Conservation (phyloP, 2,113 vertebrate species). For the Larimichthys crocea region DNA sequence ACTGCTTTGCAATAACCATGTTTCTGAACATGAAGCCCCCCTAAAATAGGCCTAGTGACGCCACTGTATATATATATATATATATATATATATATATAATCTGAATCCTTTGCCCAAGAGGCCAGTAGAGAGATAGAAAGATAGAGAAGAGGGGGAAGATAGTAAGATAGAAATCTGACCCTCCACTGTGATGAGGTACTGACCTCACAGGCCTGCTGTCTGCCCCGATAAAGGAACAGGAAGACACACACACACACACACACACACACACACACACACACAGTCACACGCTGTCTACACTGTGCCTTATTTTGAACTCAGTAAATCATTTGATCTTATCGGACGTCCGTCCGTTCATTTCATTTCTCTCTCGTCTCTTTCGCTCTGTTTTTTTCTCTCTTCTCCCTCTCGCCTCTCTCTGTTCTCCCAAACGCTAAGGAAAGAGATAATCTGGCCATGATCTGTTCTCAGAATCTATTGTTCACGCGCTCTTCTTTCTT, state of each 20-base stretch:
- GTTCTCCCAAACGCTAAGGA: conserved; percentile 36
- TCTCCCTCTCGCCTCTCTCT: background rate
- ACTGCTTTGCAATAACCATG: too few relatives aligned
- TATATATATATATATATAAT: too few relatives aligned
- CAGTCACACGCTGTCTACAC: background rate
- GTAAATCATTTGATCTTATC: conserved; percentile 72
- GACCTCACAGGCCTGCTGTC: conserved; percentile 71
- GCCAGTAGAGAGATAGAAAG: conserved; percentile 45
- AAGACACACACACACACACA: conserved; percentile 25
- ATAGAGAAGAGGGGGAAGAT: conserved; percentile 38
- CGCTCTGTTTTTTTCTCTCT: conserved; percentile 6
- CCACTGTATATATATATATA: too few relatives aligned
- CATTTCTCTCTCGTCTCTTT: conserved; percentile 49
- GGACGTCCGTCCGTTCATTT: conserved; percentile 52
- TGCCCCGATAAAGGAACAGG: conserved; percentile 63
- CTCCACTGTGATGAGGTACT: conserved; percentile 73
- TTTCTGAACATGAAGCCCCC: too few relatives aligned
- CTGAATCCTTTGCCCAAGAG: background rate
- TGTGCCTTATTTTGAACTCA: conserved; percentile 55
- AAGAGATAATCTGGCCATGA: conserved; percentile 46
- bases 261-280: conserved; percentile 5
- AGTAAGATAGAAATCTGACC: conserved; percentile 74
- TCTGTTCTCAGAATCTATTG: conserved; percentile 40
- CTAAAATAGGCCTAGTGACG: too few relatives aligned
- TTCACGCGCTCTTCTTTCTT: background rate